Base-by-base conservation (phyloP, 1,140 invertebrate species). In the Ditylenchus dipsaci region DNA sequence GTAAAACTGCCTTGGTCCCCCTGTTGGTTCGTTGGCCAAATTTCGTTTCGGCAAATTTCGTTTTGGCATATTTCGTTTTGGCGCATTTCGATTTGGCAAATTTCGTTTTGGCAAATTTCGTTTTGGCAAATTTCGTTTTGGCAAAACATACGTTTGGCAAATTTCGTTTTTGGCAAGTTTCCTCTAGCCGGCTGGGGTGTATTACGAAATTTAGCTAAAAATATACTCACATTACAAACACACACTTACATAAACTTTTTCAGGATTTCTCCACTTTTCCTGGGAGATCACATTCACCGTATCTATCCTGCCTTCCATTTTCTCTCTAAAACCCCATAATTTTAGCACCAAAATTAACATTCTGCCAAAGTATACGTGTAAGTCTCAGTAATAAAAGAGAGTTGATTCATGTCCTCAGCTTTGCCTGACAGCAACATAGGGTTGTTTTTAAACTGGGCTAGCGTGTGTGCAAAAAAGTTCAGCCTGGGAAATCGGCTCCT, bases 251-350 rank as follows among this genome's bases (percentile, higher is more conserved):
- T 98, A 98, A 86, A 95, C 93, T 86, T 97, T 97, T 53, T 97
- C 93, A 26, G 93, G 93, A 84, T 92, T 91, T 83, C 95, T 95
- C 72, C 92, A 88, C 84, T 98, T 98, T 85, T 95, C 90, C 84
- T 89, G 95, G 60, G 90, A 89, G 58, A 90, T 87, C 11, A 97
- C 90, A 83, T 90, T 88, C 1, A 95, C 90, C 65, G 87, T 88
- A n/a, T 87, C 88, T 59, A 98, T 88, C 29, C 90, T 88, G 13
- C 94, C 95, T 86, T 97, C 95, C 17, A 90, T 89, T 60, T 90
- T 87, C 87, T 91, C 89, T 68, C 91, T 93, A 78, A 56, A 81
- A 38, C 23, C n/a, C n/a, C n/a, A 38, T 30, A 64, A 68, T 56
- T 72, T 69, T 71, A 56, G 15, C 13, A 65, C 49, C 15, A 15